Base-by-base conservation (phyloP, 2,797 vertebrate genomes). In the Cirrhinus molitorella region DNA sequence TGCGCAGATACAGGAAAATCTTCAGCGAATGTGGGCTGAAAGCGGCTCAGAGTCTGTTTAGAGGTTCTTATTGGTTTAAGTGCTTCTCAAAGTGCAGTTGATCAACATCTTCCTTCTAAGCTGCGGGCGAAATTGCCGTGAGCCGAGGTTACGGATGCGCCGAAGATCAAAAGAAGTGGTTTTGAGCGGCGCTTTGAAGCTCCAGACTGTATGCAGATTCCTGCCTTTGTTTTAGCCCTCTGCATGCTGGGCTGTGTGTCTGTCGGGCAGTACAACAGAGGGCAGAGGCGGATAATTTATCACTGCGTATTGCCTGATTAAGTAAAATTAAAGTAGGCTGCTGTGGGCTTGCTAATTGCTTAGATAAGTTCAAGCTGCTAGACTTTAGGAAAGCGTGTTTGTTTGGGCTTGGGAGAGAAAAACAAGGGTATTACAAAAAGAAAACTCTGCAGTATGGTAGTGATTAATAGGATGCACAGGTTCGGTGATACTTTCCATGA, bases 361-460 rank as follows among this genome's bases (percentile, higher is more conserved):
- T 90, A 91, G 92, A 94, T 93, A 94, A 93, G 91, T 94, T 94
- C 90, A 94, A 94, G 91, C 91, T 91, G 88, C 90, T 93, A 88
- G 87, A 88, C 66, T 88, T 87, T 83, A 76, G 89, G 85, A 85
- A 88, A 89, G 88, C 91, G 91, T 92, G 87, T 86, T 88, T 88
- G 89, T 91, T 82, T 87, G 90, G 89, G 89, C 86, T 86, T 83
- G 84, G 88, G 88, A 85, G 87, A 87, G 92, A 89, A 93, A 92
- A 93, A 91, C 88, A 89, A 87, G 67, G 77, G 85, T 79, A 89
- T 90, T 86, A 87, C 88, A 85, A 83, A 85, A 53, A 81, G 85
- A 87, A 84, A 87, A 85, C 76, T 28, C 59, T 77, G 61, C 73
- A 67, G 79, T 88, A 73, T 84, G 88, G 59, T 80, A 76, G 78